These are phyloP conservation scores for Lophotriccus pileatus DNA, from an alignment of 2,797 vertebrate genomes.

Conservation along the genomic window DNA sequence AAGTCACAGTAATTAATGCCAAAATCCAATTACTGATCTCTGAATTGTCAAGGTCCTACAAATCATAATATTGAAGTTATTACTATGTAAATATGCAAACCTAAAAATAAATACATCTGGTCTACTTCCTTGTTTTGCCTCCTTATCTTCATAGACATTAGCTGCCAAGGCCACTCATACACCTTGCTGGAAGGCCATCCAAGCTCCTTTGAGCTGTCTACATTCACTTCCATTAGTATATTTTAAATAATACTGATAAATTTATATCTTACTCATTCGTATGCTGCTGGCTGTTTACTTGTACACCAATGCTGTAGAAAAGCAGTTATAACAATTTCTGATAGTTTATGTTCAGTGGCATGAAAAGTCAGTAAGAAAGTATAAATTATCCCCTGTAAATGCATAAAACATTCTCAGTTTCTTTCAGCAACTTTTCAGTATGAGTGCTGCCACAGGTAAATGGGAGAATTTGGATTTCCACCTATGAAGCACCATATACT, in stretches of 20 bases:
- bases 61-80: neutral
- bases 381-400: neutral
- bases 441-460: neutral
- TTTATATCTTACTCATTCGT: neutral
- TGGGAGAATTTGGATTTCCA: neutral
- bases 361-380: neutral
- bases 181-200: neutral
- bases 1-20: neutral
- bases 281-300: neutral
- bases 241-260: neutral
- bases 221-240: neutral
- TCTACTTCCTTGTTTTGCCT: neutral
- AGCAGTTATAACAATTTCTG: neutral
- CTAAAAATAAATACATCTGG: neutral
- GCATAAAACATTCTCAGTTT: neutral
- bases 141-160: neutral
- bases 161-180: neutral
- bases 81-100: neutral
- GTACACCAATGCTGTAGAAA: neutral
- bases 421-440: neutral
- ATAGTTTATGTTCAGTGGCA: neutral
- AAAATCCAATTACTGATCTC: neutral
- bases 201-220: neutral
- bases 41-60: neutral
- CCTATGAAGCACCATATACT: neutral